Conservation (phyloP, 2,888 invertebrate species). For the Tineola bisselliella region DNA sequence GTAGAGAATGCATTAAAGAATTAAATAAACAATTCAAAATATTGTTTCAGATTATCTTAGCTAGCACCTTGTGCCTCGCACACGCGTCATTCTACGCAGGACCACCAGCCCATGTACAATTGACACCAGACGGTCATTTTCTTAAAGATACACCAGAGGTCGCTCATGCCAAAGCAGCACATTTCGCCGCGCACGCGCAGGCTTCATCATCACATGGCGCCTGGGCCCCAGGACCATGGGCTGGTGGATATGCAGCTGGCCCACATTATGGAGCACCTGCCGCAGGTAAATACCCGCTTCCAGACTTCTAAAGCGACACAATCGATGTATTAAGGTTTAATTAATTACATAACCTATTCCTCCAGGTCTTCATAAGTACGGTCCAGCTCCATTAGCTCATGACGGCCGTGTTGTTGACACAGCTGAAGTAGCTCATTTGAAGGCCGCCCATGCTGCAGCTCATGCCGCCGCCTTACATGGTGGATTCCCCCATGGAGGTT, state of each 20-base stretch:
- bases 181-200: slow-evolving; percentile 56
- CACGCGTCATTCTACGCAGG: slow-evolving; percentile 64
- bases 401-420: slow-evolving; percentile 63
- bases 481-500: slow-evolving; percentile 22
- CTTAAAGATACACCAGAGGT: slow-evolving; percentile 66
- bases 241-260: slow-evolving; percentile 31
- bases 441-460: slow-evolving; percentile 63
- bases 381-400: slow-evolving; percentile 60
- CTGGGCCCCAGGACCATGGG: slow-evolving; percentile 43
- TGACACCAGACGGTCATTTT: slow-evolving; percentile 63
- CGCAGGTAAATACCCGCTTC: slow-evolving; percentile 54
- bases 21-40: neutral
- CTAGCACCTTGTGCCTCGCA: slow-evolving; percentile 59
- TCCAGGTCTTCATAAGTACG: slow-evolving; percentile 58
- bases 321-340: too few relatives aligned
- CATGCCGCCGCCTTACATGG: slow-evolving; percentile 39
- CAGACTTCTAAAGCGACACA: too few relatives aligned
- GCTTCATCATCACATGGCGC: slow-evolving; percentile 57
- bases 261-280: slow-evolving; percentile 55
- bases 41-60: slow-evolving; percentile 51
- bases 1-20: neutral
- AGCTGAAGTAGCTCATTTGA: slow-evolving; percentile 67
- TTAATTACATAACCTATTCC: too few relatives aligned
- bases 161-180: slow-evolving; percentile 60
- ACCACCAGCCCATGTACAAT: slow-evolving; percentile 54